Evolutionary conservation across 2,113 vertebrate genomes (phyloP).

Genomic region (Cynocephalus volans): DNA sequence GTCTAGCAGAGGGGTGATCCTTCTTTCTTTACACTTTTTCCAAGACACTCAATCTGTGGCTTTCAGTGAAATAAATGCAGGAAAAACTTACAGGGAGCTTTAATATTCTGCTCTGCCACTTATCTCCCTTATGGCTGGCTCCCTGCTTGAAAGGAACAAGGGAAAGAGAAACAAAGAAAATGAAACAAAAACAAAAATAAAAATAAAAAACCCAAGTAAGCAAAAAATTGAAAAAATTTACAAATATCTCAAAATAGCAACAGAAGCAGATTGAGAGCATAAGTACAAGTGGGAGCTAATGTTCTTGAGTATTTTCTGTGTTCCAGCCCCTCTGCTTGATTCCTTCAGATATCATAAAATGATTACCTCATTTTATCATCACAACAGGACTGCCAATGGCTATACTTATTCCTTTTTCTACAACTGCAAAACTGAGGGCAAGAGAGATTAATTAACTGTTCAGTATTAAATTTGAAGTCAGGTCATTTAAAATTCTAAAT

Average conservation of each 20-base stretch:
- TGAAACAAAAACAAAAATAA: neutral
- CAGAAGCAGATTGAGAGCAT: neutral
- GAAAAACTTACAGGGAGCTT: neutral
- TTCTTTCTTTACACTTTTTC: neutral
- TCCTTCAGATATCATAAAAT: neutral
- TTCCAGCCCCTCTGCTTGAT: neutral
- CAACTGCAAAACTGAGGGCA: neutral
- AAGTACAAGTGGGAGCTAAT: neutral
- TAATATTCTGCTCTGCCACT: neutral
- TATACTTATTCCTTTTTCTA: neutral
- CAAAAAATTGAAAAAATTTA: neutral
- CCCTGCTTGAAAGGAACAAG: neutral
- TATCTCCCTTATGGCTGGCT: neutral
- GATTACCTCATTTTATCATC: slow-evolving; percentile 17
- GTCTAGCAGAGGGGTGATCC: neutral
- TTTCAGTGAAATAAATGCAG: slow-evolving; percentile 23
- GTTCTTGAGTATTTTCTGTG: neutral
- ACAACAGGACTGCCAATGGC: neutral
- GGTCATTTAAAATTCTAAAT: slow-evolving; percentile 28
- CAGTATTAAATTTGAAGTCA: slow-evolving; percentile 58
- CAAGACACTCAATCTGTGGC: neutral
- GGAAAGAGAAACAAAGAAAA: slow-evolving; percentile 3
- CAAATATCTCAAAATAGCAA: neutral
- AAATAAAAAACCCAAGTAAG: neutral
- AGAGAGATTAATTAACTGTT: neutral